Evolutionary conservation across 2,797 vertebrate species (phyloP).

Genomic region (Apogon hyalosoma): DNA sequence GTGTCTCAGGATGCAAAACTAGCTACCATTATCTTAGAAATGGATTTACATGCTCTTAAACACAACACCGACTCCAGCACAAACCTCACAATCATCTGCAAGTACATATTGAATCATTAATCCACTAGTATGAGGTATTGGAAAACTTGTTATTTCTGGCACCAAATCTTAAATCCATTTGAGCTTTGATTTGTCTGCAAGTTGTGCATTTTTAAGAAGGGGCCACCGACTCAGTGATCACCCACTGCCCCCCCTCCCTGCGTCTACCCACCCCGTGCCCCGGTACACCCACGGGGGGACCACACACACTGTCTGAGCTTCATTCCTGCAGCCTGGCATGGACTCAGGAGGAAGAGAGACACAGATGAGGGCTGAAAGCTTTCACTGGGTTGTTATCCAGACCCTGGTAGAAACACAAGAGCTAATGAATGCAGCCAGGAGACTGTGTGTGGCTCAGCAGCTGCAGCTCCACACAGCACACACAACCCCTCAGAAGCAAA

Average conservation of each 20-base stretch:
- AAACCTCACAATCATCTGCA: too few relatives aligned
- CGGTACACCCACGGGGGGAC: constrained; percentile 21
- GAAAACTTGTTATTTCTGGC: not conserved
- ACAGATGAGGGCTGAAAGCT: constrained; percentile 62
- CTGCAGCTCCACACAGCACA: constrained; percentile 41
- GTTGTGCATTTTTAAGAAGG: constrained; percentile 15
- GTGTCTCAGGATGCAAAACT: too few relatives aligned
- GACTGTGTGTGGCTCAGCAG: constrained; percentile 58
- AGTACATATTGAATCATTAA: too few relatives aligned
- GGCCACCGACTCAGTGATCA: constrained; percentile 9
- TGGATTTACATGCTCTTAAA: too few relatives aligned
- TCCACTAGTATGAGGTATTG: not conserved
- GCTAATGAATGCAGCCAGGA: constrained; percentile 64
- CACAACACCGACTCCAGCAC: too few relatives aligned
- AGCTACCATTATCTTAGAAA: too few relatives aligned
- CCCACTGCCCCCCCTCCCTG: constrained; percentile 1
- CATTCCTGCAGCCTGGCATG: constrained; percentile 41
- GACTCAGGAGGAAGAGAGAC: constrained; percentile 42
- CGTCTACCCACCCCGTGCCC: constrained; percentile 16
- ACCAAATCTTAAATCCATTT: not conserved
- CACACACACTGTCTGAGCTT: constrained; percentile 54
- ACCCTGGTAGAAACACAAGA: constrained; percentile 54
- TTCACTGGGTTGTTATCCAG: constrained; percentile 39
- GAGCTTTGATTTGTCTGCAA: not conserved
- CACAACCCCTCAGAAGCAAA: constrained; percentile 11